Percentiles rank a stretch among this genome's conserved stretches.
These are phyloP conservation scores for Silurus glanis DNA, from an alignment of 2,113 vertebrate species.

Conservation along the genomic window DNA sequence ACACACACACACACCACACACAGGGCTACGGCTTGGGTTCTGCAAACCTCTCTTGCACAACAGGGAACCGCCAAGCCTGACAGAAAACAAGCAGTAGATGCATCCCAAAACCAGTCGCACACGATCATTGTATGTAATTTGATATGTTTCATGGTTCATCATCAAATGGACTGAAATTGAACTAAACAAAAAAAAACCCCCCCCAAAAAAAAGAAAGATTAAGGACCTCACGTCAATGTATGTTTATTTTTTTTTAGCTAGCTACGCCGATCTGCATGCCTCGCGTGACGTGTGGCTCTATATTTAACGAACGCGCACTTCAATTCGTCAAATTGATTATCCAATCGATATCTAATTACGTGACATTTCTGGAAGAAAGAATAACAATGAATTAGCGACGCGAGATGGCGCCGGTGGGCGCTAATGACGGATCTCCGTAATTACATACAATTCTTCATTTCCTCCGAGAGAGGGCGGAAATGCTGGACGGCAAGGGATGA, in stretches of 20 bases:
- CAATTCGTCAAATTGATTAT: conserved; percentile 75
- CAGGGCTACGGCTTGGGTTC: conserved; percentile 74
- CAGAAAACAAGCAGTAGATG: conserved; percentile 82
- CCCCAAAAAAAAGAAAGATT: conserved; percentile 14
- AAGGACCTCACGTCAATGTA: neutral
- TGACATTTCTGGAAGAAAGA: conserved; percentile 71
- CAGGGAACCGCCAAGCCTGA: conserved; percentile 78
- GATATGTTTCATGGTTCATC: conserved; percentile 56
- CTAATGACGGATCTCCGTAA: conserved; percentile 71
- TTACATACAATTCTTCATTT: conserved; percentile 78
- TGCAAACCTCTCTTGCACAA: conserved; percentile 75
- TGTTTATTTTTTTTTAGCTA: conserved; percentile 3
- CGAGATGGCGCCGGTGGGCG: conserved; percentile 62
- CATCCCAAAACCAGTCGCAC: conserved; percentile 79
- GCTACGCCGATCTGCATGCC: conserved; percentile 15
- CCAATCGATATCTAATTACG: conserved; percentile 77
- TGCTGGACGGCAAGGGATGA: conserved; percentile 64
- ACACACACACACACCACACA: conserved; percentile 75
- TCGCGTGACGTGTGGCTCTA: conserved; percentile 1
- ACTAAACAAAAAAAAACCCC: conserved; percentile 47
- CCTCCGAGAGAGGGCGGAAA: conserved; percentile 67
- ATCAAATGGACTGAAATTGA: conserved; percentile 59
- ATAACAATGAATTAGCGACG: conserved; percentile 76
- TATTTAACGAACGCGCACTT: conserved; percentile 47
- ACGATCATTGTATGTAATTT: conserved; percentile 74